A percentile compares a stretch with the other conserved stretches of the same genome.
Conservation (phyloP, 2,113 vertebrate species). For the Ramphastos sulfuratus region DNA sequence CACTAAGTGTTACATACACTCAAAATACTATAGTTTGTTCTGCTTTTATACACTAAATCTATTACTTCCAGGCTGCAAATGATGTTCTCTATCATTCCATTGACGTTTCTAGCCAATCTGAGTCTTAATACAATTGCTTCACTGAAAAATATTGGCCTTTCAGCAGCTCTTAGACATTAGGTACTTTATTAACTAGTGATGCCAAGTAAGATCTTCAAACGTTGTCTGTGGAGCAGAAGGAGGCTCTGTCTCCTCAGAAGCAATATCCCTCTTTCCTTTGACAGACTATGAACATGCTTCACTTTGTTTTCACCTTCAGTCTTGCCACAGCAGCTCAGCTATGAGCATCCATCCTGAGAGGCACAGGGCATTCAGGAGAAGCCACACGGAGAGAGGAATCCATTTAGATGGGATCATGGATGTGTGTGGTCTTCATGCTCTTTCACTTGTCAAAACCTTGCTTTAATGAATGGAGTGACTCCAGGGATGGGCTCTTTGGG, state of each 20-base stretch:
- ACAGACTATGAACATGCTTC: background rate
- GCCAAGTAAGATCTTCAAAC: background rate
- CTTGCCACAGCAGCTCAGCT: background rate
- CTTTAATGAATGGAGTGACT: background rate
- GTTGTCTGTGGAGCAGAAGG: background rate
- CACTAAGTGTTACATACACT: background rate
- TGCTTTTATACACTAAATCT: background rate
- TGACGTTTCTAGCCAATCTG: slow-evolving; percentile 31
- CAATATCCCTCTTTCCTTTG: background rate
- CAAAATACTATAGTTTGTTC: background rate
- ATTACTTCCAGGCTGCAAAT: background rate
- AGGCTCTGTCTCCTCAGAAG: background rate
- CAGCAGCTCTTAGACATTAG: background rate
- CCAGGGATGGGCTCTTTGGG: background rate
- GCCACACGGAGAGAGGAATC: background rate
- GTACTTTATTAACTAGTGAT: slow-evolving; percentile 31
- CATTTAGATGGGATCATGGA: background rate
- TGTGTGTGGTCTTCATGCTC: background rate
- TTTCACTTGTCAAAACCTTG: background rate
- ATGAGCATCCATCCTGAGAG: background rate
- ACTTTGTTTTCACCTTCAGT: background rate
- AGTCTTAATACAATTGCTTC: slow-evolving; percentile 38
- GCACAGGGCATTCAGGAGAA: background rate
- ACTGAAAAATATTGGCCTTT: slow-evolving; percentile 30
- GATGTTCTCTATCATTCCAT: slow-evolving; percentile 16